These are phyloP conservation scores for Eupithecia inturbata DNA, from an alignment of 2,888 invertebrate species.

Conservation along the genomic window DNA sequence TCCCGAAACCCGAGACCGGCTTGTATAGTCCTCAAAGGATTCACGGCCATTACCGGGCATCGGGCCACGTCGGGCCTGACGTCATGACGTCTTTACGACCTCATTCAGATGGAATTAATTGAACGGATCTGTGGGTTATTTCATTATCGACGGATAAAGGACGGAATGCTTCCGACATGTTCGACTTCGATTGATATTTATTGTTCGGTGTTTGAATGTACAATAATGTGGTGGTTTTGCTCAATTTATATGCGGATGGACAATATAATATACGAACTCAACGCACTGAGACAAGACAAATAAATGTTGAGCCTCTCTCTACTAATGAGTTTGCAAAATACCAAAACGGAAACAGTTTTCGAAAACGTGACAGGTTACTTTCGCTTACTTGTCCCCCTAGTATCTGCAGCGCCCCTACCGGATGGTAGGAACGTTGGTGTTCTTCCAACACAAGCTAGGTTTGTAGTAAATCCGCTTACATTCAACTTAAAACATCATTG, in stretches of 20 bases:
- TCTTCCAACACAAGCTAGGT: no score
- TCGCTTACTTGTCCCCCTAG: no score
- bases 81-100: constrained; percentile 41
- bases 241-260: not conserved
- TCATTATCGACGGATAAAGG: constrained; percentile 8
- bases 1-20: not conserved
- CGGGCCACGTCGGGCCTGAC: constrained; percentile 37
- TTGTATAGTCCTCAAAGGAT: constrained; percentile 25
- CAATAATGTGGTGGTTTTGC: not conserved
- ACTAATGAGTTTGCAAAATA: no score
- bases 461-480: no score
- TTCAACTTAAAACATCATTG: no score
- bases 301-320: no score
- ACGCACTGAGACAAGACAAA: not conserved
- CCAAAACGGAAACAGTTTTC: no score
- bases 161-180: constrained; percentile 2
- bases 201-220: not conserved
- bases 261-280: no score
- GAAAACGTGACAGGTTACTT: no score
- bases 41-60: constrained; percentile 42
- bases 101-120: constrained; percentile 39
- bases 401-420: no score
- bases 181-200: constrained; percentile 8
- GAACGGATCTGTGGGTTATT: constrained; percentile 25
- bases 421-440: no score